Percentiles rank a stretch among this genome's conserved stretches.
Evolutionary conservation across 2,113 vertebrate genomes (phyloP).

Genomic region (Callipepla squamata): DNA sequence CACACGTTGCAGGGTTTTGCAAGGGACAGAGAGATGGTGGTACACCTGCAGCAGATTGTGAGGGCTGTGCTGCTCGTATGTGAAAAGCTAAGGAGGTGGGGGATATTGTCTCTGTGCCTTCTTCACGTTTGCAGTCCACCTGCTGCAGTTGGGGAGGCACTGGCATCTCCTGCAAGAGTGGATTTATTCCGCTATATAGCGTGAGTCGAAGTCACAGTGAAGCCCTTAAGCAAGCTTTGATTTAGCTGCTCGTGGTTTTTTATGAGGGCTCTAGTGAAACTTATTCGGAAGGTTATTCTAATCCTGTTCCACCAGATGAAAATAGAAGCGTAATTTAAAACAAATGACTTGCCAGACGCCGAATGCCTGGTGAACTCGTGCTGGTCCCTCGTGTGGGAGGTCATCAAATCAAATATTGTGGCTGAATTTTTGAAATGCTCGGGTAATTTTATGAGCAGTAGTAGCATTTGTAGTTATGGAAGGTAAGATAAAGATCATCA

Average conservation of each 20-base stretch:
- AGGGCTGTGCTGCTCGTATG: neutral
- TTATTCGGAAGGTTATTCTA: constrained; percentile 41
- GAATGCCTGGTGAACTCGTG: neutral
- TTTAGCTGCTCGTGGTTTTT: neutral
- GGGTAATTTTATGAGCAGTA: constrained; percentile 54
- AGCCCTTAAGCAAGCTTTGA: constrained; percentile 6
- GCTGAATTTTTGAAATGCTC: constrained; percentile 51
- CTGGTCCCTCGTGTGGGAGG: constrained; percentile 3
- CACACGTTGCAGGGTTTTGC: neutral
- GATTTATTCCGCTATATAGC: neutral
- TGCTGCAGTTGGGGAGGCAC: constrained; percentile 14
- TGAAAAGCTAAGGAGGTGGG: neutral
- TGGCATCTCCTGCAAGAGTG: neutral
- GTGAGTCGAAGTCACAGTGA: neutral
- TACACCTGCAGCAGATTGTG: neutral
- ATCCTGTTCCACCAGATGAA: neutral
- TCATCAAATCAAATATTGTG: constrained; percentile 58
- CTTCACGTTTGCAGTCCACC: neutral
- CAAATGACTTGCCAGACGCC: constrained; percentile 6
- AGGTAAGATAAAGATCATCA: constrained; percentile 61
- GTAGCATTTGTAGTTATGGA: constrained; percentile 52
- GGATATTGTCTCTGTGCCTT: neutral
- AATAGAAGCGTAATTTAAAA: constrained; percentile 46
- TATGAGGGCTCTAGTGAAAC: neutral
- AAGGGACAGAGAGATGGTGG: neutral